Percentiles rank a stretch among this genome's conserved stretches.
These are phyloP conservation scores for Drosophila lacertosa DNA, from an alignment of 1,140 invertebrate species.

Conservation along the genomic window DNA sequence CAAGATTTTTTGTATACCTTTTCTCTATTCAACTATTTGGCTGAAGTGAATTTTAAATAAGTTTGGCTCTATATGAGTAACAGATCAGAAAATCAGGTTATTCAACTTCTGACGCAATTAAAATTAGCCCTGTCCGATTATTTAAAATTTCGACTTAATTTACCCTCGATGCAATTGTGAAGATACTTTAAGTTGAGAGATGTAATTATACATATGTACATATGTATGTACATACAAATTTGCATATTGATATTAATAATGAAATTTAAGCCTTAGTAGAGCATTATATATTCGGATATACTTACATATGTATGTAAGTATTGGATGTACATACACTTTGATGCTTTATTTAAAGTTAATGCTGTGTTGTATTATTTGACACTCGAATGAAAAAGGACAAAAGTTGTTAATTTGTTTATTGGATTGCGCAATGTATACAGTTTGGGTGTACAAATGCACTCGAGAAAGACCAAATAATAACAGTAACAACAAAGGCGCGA, in stretches of 20 bases:
- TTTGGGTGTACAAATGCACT: slow-evolving; percentile 52
- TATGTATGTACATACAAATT: not conserved
- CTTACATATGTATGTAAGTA: not conserved
- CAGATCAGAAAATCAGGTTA: too few relatives aligned
- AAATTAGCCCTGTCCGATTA: too few relatives aligned
- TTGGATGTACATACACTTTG: not conserved
- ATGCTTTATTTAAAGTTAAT: slow-evolving; percentile 12
- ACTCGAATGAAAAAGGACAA: slow-evolving; percentile 70
- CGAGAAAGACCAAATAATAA: slow-evolving; percentile 56
- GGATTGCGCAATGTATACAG: slow-evolving; percentile 61
- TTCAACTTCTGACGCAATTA: too few relatives aligned
- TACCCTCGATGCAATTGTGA: too few relatives aligned
- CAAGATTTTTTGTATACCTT: too few relatives aligned
- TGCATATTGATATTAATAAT: not conserved
- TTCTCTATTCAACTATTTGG: too few relatives aligned
- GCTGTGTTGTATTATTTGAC: slow-evolving; percentile 32
- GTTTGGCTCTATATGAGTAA: too few relatives aligned
- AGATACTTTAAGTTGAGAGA: too few relatives aligned
- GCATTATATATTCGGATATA: not conserved
- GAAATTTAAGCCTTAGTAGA: not conserved
- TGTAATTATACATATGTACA: not conserved
- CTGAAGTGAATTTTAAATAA: too few relatives aligned
- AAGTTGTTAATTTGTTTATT: slow-evolving; percentile 74
- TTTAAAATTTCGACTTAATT: too few relatives aligned
- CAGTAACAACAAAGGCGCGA: slow-evolving; percentile 39